Base-by-base conservation (phyloP, 2,888 invertebrate genomes). In the Keiferia lycopersicella region DNA sequence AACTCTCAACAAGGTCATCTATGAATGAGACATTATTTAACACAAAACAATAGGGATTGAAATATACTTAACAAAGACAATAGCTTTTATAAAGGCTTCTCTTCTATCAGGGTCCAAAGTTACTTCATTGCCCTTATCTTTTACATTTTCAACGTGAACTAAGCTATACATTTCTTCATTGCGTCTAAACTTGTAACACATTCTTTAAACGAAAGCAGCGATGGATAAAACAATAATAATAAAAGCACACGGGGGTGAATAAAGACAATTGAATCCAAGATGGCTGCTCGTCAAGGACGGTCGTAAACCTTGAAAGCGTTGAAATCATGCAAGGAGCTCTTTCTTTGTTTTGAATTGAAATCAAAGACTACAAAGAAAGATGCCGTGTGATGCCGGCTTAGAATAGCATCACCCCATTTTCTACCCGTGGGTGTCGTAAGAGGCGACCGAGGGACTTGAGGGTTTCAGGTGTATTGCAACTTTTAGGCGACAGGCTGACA, bases 241-340 rank as follows among this genome's bases (percentile, higher is more conserved):
- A 8, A 45, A 45, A n/a, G 12, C 41, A 4, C 41, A 41, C 2
- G n/a, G 3, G 16, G 8, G 45, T 16, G 45, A n/a, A n/a, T 51
- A 51, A 18, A 12, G 18, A 20, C 51, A 10, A 51, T 20, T 18
- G 18, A 2, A 7, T 51, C 22, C 51, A 45, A 22, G 22, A 51
- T 12, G 51, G 20, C 51, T 20, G 51, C 51, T 51, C 18, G 4
- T 45, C 51, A 51, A 51, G 51, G 51, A 51, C 51, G 51, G 51
- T 51, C 51, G 51, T 51, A 22, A 51, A 22, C 51, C 18, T 51
- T 22, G 51, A 45, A 45, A n/a, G n/a, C 45, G n/a, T n/a, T n/a
- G n/a, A n/a, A 45, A 16, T 16, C 45, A 16, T 45, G 45, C n/a
- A 16, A 1, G 45, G 16, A 45, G 45, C 45, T 16, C 16, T 45